phyloP scores from a whole-genome alignment of 2,888 invertebrate species.

The Pollenia amentaria region DNA sequence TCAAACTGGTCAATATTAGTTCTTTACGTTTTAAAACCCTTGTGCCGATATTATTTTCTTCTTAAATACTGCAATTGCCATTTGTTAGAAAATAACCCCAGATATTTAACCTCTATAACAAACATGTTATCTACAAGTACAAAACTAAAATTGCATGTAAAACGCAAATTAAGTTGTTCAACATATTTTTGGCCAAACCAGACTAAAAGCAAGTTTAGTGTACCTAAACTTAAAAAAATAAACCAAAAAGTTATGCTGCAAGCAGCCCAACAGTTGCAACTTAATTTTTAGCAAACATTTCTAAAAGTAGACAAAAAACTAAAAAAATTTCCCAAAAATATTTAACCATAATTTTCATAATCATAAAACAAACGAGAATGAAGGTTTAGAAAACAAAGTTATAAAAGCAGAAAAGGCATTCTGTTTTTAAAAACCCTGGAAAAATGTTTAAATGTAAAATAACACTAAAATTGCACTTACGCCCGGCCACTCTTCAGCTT shows the following conservation, averaged over 20 bases:
- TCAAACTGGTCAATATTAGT: too few species aligned
- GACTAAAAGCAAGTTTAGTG: background rate
- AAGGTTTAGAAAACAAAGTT: background rate
- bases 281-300: conserved; percentile 44
- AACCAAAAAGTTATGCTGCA: conserved; percentile 28
- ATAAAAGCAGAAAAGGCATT: background rate
- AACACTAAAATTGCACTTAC: conserved; percentile 87
- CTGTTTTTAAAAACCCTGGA: background rate
- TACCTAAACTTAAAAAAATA: background rate
- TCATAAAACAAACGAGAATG: background rate
- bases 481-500: conserved; percentile 94
- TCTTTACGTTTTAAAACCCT: background rate
- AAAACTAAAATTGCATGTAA: conserved; percentile 57
- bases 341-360: background rate
- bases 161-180: conserved; percentile 59
- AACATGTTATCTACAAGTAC: conserved; percentile 27
- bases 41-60: background rate
- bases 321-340: conserved; percentile 1
- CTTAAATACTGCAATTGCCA: background rate
- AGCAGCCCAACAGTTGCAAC: conserved; percentile 48
- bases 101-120: conserved; percentile 35
- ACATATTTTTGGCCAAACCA: conserved; percentile 26
- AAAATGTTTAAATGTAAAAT: background rate
- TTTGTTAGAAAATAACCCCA: conserved; percentile 24
- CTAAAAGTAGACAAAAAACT: conserved; percentile 7